Conservation (phyloP, 2,113 vertebrate species). For the Dendrocopos noguchii region DNA sequence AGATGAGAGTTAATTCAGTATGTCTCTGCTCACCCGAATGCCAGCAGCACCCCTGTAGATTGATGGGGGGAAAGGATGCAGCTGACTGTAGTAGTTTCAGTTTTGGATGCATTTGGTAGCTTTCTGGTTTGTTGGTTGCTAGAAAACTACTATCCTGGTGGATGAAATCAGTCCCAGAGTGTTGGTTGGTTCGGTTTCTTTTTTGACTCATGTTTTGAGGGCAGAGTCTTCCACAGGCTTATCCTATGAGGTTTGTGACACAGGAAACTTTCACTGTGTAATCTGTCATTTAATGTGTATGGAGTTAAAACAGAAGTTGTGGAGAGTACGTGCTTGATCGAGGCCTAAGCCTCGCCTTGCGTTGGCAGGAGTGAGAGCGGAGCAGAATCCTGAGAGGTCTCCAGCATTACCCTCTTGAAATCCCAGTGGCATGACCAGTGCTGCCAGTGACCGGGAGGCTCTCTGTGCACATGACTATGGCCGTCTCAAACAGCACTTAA, state of each 20-base stretch:
- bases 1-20: background rate
- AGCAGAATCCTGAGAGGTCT: background rate
- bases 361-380: background rate
- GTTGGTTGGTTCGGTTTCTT: background rate
- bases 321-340: background rate
- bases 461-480: no score
- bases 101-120: background rate
- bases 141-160: background rate
- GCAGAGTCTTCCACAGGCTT: background rate
- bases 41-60: background rate
- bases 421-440: background rate
- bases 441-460: background rate
- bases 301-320: background rate
- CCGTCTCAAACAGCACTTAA: background rate
- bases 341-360: background rate
- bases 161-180: background rate
- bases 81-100: background rate
- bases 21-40: background rate
- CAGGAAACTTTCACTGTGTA: background rate
- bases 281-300: accelerated
- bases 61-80: background rate
- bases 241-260: background rate
- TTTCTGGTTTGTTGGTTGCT: background rate
- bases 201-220: background rate
- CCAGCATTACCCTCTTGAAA: background rate